A percentile compares a stretch with the other conserved stretches of the same genome.
Conservation (phyloP, 2,113 vertebrate species). For the Tupaia chinensis region DNA sequence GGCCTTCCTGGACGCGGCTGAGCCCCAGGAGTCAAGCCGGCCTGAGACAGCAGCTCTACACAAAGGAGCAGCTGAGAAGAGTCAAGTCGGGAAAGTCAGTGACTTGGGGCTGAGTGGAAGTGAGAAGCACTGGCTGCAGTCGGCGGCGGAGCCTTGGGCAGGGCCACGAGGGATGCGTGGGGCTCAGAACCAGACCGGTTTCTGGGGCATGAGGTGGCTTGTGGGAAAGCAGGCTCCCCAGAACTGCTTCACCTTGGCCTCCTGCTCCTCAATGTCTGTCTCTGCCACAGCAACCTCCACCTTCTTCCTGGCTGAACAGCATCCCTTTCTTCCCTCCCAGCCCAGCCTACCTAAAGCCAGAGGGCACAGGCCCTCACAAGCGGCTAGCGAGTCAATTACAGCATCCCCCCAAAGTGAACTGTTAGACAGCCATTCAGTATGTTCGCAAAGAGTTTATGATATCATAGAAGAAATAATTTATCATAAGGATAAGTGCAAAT, state of each 20-base stretch:
- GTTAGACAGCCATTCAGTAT: neutral
- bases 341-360: neutral
- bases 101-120: conserved; percentile 61
- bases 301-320: neutral
- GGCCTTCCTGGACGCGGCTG: conserved; percentile 34
- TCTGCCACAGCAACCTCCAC: neutral
- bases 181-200: neutral
- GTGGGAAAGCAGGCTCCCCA: neutral
- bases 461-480: neutral
- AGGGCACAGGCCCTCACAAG: neutral
- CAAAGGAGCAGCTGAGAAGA: conserved; percentile 76
- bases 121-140: neutral
- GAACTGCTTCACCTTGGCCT: neutral
- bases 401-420: neutral
- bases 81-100: conserved; percentile 85
- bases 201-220: neutral
- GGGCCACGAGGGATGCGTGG: neutral
- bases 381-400: neutral
- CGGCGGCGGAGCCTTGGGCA: neutral
- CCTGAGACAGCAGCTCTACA: conserved; percentile 76
- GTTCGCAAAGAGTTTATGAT: neutral
- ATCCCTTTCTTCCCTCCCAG: neutral
- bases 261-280: neutral
- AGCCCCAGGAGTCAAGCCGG: conserved; percentile 71
- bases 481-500: neutral